Evolutionary conservation across 1,140 invertebrate genomes (phyloP), one percentile per base, ranked within the genome.

Genomic region (Parasteatoda tepidariorum): DNA sequence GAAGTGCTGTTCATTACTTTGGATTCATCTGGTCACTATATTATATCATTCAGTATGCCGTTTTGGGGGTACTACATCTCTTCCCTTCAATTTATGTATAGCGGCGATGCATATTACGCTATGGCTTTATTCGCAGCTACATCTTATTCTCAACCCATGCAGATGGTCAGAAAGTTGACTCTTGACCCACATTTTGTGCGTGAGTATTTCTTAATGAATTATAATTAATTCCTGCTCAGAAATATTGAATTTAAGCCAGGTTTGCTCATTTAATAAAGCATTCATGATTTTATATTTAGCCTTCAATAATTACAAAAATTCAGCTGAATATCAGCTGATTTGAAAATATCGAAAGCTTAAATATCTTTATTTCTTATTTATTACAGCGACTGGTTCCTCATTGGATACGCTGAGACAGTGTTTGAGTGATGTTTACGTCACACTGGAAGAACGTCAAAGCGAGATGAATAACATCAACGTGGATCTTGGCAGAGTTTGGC

Each of bases 41-140:
- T 73, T 2, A 18, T 62, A 0, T 22, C 34, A 9, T 83, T 62
- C 28, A 2, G 18, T 15, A 48, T 83, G 57, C 28, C 4, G 2
- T 33, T 83, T 13, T 11, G 4, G 2, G 68, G 57, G 9, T 54
- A 28, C 28, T 54, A n/a, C 18, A 55, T 83, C 3, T 18, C 11
- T 7, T 73, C 79, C 6, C 18, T 83, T 0, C 79, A 83, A 28
- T 64, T 83, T n/a, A 83, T 83, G 79, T 83, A 38, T 41, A 74
- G 59, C 22, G 57, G 68, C 1, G 54, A 66, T 30, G 33, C 54
- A 0, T 73, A 73, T 26, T 83, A 83, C 11, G 67, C 68, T 0
- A 33, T 83, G 61, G 57, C 41, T 2, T 30, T 48, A 2, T 78
- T 66, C 33, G 62, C 38, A 9, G 24, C n/a, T 6, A 13, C 68